These are phyloP conservation scores for Clarias gariepinus DNA, from an alignment of 2,113 vertebrate species.

Conservation along the genomic window DNA sequence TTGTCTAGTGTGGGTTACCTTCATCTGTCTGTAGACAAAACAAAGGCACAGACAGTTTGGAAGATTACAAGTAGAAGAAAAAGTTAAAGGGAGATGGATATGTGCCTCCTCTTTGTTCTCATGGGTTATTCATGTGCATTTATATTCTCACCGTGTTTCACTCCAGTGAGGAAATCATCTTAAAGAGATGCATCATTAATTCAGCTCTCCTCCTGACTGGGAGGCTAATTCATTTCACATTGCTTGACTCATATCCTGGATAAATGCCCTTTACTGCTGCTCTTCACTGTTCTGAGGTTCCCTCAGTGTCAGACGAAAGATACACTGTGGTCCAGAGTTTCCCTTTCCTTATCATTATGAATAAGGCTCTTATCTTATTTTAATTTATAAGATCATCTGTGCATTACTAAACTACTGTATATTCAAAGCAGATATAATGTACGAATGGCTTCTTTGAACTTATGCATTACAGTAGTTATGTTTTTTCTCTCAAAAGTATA, in stretches of 20 bases:
- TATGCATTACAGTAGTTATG: neutral
- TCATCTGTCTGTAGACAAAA: slow-evolving; percentile 10
- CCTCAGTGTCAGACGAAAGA: slow-evolving; percentile 10
- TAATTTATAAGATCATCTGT: neutral
- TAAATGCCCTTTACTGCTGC: slow-evolving; percentile 29
- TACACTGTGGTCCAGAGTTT: neutral
- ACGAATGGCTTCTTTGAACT: neutral
- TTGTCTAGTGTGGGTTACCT: slow-evolving; percentile 17
- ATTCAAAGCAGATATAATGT: neutral
- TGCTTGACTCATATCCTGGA: slow-evolving; percentile 40
- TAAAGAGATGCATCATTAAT: slow-evolving; percentile 60
- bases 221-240: slow-evolving; percentile 36
- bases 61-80: slow-evolving; percentile 5
- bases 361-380: neutral
- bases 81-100: neutral
- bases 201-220: slow-evolving; percentile 43
- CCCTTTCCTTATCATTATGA: neutral
- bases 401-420: neutral
- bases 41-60: neutral
- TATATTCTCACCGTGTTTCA: slow-evolving; percentile 53
- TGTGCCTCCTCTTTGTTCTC: slow-evolving; percentile 51
- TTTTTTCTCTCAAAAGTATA: neutral
- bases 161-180: slow-evolving; percentile 58
- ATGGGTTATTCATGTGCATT: slow-evolving; percentile 64
- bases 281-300: slow-evolving; percentile 1